Conservation (phyloP, 2,113 vertebrate genomes). For the Rhabdomys dilectus region DNA sequence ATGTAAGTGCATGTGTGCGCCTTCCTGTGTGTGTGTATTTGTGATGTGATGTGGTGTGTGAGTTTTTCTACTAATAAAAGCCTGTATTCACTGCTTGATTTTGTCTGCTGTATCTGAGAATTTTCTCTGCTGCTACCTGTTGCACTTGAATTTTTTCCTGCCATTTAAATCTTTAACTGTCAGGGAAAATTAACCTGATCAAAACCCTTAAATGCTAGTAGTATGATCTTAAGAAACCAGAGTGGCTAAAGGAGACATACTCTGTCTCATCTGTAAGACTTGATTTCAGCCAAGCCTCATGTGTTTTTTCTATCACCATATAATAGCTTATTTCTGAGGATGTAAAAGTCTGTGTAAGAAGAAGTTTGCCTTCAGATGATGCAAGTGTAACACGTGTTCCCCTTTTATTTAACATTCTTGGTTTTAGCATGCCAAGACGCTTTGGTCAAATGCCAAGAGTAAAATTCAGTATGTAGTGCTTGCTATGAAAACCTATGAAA, state of each 20-base stretch:
- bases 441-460: background rate
- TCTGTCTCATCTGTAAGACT: background rate
- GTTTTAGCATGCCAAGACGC: slow-evolving; percentile 19
- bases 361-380: slow-evolving; percentile 9
- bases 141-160: background rate
- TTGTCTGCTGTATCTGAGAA: background rate
- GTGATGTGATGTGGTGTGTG: background rate
- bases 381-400: background rate
- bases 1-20: background rate
- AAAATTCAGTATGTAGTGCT: slow-evolving; percentile 26
- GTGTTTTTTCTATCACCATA: slow-evolving; percentile 31
- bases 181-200: background rate
- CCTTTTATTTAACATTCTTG: background rate
- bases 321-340: background rate
- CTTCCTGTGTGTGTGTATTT: background rate
- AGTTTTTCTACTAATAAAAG: background rate
- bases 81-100: background rate
- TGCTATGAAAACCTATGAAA: slow-evolving; percentile 24
- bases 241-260: background rate
- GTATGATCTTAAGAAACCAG: background rate
- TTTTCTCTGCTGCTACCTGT: background rate
- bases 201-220: background rate
- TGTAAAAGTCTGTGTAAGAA: background rate
- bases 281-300: background rate
- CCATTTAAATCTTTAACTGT: background rate